phyloP scores from a whole-genome alignment of 2,113 vertebrate genomes.

The Athene cunicularia region DNA sequence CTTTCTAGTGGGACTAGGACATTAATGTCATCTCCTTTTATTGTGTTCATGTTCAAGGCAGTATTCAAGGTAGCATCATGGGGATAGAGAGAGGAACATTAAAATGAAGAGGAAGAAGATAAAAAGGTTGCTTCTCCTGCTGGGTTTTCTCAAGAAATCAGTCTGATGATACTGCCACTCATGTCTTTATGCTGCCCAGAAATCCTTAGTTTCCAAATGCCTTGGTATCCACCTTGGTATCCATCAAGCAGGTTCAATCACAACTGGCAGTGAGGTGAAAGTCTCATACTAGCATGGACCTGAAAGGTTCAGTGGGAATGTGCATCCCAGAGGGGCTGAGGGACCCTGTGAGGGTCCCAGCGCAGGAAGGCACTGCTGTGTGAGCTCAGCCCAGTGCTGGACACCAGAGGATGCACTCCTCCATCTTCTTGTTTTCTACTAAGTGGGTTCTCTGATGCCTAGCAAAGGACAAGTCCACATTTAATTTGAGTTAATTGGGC shows the following conservation, averaged over 20 bases:
- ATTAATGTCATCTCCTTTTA: not conserved
- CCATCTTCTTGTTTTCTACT: not conserved
- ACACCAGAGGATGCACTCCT: too few species aligned
- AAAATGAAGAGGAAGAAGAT: not conserved
- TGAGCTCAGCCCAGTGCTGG: not conserved
- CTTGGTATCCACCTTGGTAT: not conserved
- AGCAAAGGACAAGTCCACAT: not conserved
- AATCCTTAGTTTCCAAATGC: not conserved
- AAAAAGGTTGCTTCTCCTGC: not conserved
- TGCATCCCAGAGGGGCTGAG: not conserved
- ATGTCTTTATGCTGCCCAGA: not conserved
- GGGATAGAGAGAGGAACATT: not conserved
- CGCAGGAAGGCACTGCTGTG: not conserved
- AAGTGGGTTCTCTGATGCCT: not conserved
- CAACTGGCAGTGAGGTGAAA: not conserved
- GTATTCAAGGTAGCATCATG: not conserved
- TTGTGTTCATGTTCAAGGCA: not conserved
- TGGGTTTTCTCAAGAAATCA: not conserved
- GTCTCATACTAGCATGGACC: not conserved
- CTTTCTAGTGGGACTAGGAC: not conserved
- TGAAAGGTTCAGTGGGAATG: not conserved
- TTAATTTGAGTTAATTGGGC: not conserved
- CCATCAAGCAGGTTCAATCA: not conserved
- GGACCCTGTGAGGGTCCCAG: not conserved
- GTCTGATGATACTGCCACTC: not conserved